These are phyloP conservation scores for Aradus depressus DNA, from an alignment of 2,888 invertebrate genomes.

Conservation along the genomic window DNA sequence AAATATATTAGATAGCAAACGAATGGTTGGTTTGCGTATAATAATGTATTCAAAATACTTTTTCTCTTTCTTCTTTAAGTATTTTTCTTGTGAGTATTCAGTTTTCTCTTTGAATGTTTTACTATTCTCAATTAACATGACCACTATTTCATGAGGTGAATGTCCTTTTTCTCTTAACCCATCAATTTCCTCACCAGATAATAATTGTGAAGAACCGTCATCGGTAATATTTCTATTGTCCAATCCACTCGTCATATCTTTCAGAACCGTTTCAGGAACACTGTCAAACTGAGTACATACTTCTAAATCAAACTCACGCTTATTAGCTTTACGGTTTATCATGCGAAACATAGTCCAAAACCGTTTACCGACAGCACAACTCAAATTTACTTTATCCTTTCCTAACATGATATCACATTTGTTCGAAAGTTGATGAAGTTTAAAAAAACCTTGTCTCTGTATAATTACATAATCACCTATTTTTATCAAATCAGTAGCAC, in stretches of 20 bases:
- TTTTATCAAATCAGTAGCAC: slow-evolving; percentile 41
- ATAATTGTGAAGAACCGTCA: slow-evolving; percentile 65
- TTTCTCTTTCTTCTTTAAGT: slow-evolving; percentile 86
- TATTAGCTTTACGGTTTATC: slow-evolving; percentile 44
- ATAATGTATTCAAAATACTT: slow-evolving; percentile 81
- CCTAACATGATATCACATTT: slow-evolving; percentile 54
- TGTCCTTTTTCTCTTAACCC: slow-evolving; percentile 62
- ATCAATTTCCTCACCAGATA: slow-evolving; percentile 73
- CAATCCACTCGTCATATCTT: slow-evolving; percentile 50
- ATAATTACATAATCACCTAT: slow-evolving; percentile 63
- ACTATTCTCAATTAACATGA: slow-evolving; percentile 78
- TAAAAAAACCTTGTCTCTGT: slow-evolving; percentile 65
- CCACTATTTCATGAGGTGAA: slow-evolving; percentile 73
- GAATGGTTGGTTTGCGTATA: slow-evolving; percentile 66
- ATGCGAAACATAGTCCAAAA: slow-evolving; percentile 68
- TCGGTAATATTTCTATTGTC: slow-evolving; percentile 80
- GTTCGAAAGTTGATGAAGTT: slow-evolving; percentile 57
- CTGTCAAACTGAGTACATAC: slow-evolving; percentile 42
- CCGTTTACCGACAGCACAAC: slow-evolving; percentile 53
- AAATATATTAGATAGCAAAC: slow-evolving; percentile 74
- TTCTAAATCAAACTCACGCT: slow-evolving; percentile 43
- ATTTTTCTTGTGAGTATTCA: slow-evolving; percentile 86
- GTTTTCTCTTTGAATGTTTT: slow-evolving; percentile 83
- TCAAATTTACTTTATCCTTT: slow-evolving; percentile 56
- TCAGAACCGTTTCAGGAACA: slow-evolving; percentile 49